phyloP scores from a whole-genome alignment of 2,797 vertebrate species.

The Poecilia wingei region DNA sequence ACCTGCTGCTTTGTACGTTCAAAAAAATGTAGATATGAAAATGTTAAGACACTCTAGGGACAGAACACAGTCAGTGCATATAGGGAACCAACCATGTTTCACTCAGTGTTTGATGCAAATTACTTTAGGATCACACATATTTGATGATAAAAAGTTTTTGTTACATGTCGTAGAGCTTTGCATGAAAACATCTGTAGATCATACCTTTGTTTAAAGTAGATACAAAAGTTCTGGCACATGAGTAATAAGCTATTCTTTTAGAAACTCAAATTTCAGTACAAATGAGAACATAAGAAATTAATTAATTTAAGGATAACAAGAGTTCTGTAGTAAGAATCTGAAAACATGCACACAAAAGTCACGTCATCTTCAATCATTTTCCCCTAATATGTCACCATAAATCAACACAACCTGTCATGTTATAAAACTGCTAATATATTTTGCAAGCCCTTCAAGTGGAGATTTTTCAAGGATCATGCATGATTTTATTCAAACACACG shows the following conservation, averaged over 20 bases:
- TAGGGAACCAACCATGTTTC: background rate
- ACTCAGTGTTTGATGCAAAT: background rate
- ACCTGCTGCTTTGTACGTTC: conserved; percentile 13
- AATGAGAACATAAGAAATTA: background rate
- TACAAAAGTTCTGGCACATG: background rate
- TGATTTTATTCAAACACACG: background rate
- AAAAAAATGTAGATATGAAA: background rate
- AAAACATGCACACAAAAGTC: background rate
- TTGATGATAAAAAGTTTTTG: background rate
- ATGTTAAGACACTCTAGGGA: background rate
- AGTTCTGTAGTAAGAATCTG: background rate
- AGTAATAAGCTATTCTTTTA: background rate
- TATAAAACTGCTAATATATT: background rate
- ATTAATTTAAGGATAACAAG: background rate
- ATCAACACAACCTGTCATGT: background rate
- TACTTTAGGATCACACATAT: background rate
- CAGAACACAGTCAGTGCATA: background rate
- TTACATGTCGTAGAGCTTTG: background rate
- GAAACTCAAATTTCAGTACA: background rate
- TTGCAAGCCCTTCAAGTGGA: background rate
- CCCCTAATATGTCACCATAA: background rate
- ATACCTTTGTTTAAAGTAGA: background rate
- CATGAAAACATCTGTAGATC: background rate
- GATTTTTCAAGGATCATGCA: background rate
- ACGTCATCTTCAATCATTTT: background rate